Evolutionary conservation across 2,888 invertebrate genomes (phyloP).

Genomic region (Agrochola macilenta): DNA sequence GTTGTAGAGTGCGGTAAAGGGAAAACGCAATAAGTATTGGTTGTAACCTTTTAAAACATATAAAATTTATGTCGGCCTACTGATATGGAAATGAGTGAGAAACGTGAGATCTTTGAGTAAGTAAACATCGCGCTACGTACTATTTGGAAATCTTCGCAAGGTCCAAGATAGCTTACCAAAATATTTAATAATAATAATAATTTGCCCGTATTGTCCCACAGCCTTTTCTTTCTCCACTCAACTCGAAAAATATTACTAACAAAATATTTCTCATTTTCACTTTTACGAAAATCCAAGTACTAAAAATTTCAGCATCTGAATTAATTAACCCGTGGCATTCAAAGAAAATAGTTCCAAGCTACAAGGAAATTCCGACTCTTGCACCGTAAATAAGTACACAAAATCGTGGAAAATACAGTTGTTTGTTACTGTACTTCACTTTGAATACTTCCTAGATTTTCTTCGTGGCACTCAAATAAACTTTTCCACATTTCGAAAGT

Average conservation of each 20-base stretch:
- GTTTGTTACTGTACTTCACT: conserved; percentile 51
- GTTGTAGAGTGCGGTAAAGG: conserved; percentile 22
- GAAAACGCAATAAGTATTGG: conserved; percentile 21
- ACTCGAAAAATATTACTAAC: too few relatives aligned
- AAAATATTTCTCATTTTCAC: too few relatives aligned
- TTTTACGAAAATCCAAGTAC: background rate
- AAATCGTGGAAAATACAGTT: conserved; percentile 40
- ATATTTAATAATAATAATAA: too few relatives aligned
- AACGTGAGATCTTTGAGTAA: background rate
- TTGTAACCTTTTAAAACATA: conserved; percentile 37
- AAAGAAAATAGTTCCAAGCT: conserved; percentile 27
- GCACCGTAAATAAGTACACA: conserved; percentile 22
- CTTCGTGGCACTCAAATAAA: conserved; percentile 47
- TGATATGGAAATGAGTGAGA: background rate
- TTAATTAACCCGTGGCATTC: conserved; percentile 23
- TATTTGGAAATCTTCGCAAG: background rate
- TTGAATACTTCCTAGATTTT: conserved; percentile 49
- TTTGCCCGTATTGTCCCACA: too few relatives aligned
- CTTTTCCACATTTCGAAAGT: conserved; percentile 39
- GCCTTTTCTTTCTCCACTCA: too few relatives aligned
- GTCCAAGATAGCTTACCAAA: background rate
- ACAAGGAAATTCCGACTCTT: conserved; percentile 19
- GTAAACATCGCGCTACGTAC: background rate
- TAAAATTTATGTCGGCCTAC: conserved; percentile 8
- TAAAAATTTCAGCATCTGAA: background rate